Base-by-base conservation (phyloP, 37 sponge, comb jelly and placozoan species). In the Hormiphora californensis region DNA sequence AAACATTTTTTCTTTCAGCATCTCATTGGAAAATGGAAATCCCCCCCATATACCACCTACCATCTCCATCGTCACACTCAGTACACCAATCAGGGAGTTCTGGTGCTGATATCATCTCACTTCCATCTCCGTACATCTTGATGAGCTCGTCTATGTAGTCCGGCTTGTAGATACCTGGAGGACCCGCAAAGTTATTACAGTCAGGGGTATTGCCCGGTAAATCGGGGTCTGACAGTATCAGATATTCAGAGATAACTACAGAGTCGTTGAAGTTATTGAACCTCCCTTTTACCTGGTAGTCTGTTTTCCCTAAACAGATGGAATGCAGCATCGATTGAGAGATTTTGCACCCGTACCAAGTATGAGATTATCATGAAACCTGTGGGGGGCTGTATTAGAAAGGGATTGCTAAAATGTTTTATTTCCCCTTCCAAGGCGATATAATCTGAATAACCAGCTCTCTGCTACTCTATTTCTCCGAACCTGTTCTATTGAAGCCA, bases 401-500 rank as follows among this genome's bases (percentile, higher is more conserved):
- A n/a, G n/a, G n/a, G n/a, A n/a, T n/a, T n/a, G n/a, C n/a, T n/a
- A n/a, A n/a, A n/a, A n/a, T n/a, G n/a, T n/a, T n/a, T n/a, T n/a
- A n/a, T n/a, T n/a, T n/a, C n/a, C n/a, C n/a, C n/a, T n/a, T n/a
- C n/a, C n/a, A n/a, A n/a, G n/a, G n/a, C n/a, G n/a, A n/a, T n/a
- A n/a, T n/a, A n/a, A n/a, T 19, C 12, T 15, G 15, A 49, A 49
- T 17, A 9, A 49, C 9, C 15, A 49, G 15, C 9, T 49, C 15
- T 17, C 15, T 49, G 12, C 15, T 49, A 15, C 53, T 49, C 53
- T 49, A 49, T 15, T 49, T 49, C 12, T 49, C 53, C 68, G 7
- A 93, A 1, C 98, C 99, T 7, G 99, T 98, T 54, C 99, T 87
- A 87, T 98, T 98, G 92, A 93, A 98, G 17, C 99, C 99, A 78